Evolutionary conservation across 2,113 vertebrate genomes (phyloP).

Genomic region (Hiodon tergisus): DNA sequence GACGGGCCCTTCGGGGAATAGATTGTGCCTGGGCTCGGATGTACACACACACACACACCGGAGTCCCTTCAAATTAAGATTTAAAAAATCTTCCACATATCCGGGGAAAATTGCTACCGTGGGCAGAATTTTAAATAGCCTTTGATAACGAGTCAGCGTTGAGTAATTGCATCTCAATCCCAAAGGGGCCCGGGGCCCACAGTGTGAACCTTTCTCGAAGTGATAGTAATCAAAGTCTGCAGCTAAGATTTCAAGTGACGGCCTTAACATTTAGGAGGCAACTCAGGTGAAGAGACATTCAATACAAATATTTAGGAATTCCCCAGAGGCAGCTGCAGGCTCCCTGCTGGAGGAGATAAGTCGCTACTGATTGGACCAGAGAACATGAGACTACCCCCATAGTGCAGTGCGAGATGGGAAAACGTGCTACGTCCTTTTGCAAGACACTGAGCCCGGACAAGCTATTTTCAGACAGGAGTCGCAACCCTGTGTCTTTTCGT

Average conservation of each 20-base stretch:
- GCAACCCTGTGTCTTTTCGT: constrained; percentile 39
- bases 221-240: constrained; percentile 44
- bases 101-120: background rate
- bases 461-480: constrained; percentile 35
- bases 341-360: constrained; percentile 55
- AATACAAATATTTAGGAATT: constrained; percentile 47
- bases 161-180: background rate
- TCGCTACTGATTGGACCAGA: constrained; percentile 55
- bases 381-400: constrained; percentile 50
- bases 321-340: constrained; percentile 56
- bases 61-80: background rate
- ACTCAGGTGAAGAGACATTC: constrained; percentile 40
- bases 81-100: constrained; percentile 1
- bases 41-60: background rate
- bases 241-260: constrained; percentile 42
- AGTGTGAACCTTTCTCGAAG: background rate
- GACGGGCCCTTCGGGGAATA: background rate
- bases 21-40: background rate
- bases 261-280: constrained; percentile 29
- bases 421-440: constrained; percentile 2
- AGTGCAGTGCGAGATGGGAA: constrained; percentile 12
- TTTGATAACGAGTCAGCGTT: background rate
- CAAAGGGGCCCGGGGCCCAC: background rate
- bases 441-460: constrained; percentile 30
- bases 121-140: background rate